Conservation (phyloP, 1,140 invertebrate genomes). For the Manduca sexta region DNA sequence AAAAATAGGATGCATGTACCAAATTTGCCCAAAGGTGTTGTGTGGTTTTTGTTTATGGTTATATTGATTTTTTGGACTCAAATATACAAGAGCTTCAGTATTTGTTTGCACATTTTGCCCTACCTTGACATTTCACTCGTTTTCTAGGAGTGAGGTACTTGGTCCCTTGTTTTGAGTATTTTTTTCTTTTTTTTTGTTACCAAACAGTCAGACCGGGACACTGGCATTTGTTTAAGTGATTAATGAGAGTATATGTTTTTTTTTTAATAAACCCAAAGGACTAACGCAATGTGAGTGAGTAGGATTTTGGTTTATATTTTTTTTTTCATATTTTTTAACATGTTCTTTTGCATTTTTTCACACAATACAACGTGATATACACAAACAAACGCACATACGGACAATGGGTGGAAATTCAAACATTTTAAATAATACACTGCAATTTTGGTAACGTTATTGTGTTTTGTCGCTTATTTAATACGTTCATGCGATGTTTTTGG, state of each 20-base stretch:
- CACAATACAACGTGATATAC: constrained; percentile 39
- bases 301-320: constrained; percentile 33
- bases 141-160: constrained; percentile 54
- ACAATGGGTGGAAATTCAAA: constrained; percentile 25
- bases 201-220: constrained; percentile 53
- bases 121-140: constrained; percentile 69
- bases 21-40: constrained; percentile 67
- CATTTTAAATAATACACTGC: constrained; percentile 17
- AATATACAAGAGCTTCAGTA: constrained; percentile 43
- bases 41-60: constrained; percentile 29
- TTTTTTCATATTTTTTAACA: constrained; percentile 37
- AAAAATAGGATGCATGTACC: constrained; percentile 16
- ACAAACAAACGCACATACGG: constrained; percentile 42
- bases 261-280: constrained; percentile 30
- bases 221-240: constrained; percentile 33
- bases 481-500: constrained; percentile 27
- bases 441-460: constrained; percentile 47
- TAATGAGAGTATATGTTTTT: constrained; percentile 30
- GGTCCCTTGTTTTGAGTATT: constrained; percentile 32
- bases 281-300: constrained; percentile 52
- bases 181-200: constrained; percentile 15
- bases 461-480: constrained; percentile 21
- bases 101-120: constrained; percentile 55
- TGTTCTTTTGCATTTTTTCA: constrained; percentile 40
- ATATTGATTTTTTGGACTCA: constrained; percentile 65